Percentiles rank a stretch among this genome's conserved stretches.
Conservation (phyloP, 2,113 vertebrate genomes). For the Brachypodius melanocephalos region DNA sequence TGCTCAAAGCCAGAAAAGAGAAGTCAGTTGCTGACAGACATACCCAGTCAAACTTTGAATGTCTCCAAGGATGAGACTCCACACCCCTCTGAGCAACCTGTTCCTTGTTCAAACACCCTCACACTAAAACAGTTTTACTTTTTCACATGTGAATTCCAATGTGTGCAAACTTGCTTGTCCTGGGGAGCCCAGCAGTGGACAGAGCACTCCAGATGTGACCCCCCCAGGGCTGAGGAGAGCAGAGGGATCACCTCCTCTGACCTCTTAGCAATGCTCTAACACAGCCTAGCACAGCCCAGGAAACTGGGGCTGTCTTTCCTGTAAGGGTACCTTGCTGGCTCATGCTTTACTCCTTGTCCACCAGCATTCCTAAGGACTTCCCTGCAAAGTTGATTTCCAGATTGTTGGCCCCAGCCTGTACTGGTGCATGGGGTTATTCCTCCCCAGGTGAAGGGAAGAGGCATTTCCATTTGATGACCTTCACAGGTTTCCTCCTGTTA, state of each 20-base stretch:
- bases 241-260: neutral
- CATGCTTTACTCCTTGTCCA: neutral
- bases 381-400: neutral
- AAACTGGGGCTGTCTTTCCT: neutral
- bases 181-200: neutral
- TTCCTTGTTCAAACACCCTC: neutral
- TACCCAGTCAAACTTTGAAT: neutral
- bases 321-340: neutral
- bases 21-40: neutral
- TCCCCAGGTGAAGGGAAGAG: neutral
- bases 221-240: neutral
- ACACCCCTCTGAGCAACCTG: neutral
- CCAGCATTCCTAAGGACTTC: neutral
- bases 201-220: neutral
- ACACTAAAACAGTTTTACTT: neutral
- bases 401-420: neutral
- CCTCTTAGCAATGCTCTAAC: neutral
- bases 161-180: neutral
- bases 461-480: neutral
- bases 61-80: neutral
- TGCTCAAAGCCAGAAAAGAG: neutral
- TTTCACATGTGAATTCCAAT: neutral
- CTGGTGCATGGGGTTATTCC: neutral
- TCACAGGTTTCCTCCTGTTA: neutral
- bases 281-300: neutral